Evolutionary conservation across 2,888 invertebrate genomes (phyloP).

Genomic region (Limenitis camilla): DNA sequence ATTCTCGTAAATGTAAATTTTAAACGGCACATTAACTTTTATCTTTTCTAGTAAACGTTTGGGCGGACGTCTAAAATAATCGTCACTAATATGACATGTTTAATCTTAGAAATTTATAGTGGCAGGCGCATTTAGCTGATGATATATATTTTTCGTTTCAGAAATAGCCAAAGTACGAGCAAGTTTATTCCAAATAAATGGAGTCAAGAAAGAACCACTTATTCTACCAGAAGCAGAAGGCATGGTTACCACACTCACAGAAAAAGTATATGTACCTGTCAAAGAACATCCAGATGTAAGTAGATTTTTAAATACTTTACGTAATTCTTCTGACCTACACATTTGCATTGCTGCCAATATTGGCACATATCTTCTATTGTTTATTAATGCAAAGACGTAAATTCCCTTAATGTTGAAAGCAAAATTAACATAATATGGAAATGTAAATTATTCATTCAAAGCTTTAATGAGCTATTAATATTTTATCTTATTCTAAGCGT

Average conservation of each 20-base stretch:
- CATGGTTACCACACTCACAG: constrained; percentile 92
- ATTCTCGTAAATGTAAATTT: constrained; percentile 28
- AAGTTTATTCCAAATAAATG: constrained; percentile 99
- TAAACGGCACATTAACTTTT: constrained; percentile 47
- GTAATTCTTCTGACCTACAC: neutral
- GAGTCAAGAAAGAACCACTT: constrained; percentile 94
- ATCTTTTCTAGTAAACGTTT: constrained; percentile 45
- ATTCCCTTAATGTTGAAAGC: neutral
- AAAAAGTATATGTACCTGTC: constrained; percentile 99
- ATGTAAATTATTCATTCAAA: too few species aligned
- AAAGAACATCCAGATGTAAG: constrained; percentile 99
- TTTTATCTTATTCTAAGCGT: too few species aligned
- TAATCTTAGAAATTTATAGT: constrained; percentile 44
- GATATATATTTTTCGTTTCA: constrained; percentile 73
- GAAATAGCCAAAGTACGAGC: constrained; percentile 99
- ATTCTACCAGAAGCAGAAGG: constrained; percentile 94
- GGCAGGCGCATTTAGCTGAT: constrained; percentile 35
- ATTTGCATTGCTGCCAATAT: neutral
- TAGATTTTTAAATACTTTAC: constrained; percentile 38
- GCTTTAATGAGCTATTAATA: too few species aligned
- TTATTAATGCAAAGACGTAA: neutral
- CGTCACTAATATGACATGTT: constrained; percentile 42
- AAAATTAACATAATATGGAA: too few species aligned
- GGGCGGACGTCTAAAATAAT: constrained; percentile 48
- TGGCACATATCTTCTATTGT: neutral